These are phyloP conservation scores for Silurus lanzhouensis DNA, from an alignment of 2,797 vertebrate species.

Conservation along the genomic window DNA sequence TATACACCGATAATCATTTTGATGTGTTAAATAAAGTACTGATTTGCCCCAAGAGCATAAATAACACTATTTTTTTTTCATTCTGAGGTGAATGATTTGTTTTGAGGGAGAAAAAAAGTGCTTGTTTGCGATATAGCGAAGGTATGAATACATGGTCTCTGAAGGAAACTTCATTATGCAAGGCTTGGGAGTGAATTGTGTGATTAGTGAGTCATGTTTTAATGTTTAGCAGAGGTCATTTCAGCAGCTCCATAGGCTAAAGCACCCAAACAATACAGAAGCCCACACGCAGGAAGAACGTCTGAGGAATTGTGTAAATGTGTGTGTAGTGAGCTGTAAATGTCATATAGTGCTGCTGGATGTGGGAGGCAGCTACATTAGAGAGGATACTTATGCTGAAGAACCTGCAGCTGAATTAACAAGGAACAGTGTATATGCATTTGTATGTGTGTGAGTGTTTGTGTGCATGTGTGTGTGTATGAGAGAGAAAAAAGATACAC, in stretches of 20 bases:
- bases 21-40: neutral
- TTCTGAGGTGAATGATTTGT: neutral
- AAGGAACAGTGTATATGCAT: neutral
- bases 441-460: neutral
- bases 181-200: neutral
- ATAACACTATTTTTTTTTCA: no score
- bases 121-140: neutral
- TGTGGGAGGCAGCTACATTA: neutral
- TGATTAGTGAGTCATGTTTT: neutral
- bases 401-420: conserved; percentile 20
- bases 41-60: neutral
- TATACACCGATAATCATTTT: neutral
- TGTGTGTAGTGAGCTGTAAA: neutral
- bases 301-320: conserved; percentile 4
- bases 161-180: neutral
- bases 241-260: neutral
- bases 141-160: neutral
- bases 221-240: neutral
- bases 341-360: conserved; percentile 20
- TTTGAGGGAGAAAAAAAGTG: neutral
- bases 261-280: neutral
- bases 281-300: neutral
- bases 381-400: conserved; percentile 9
- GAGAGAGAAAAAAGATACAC: neutral
- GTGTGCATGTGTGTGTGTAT: neutral